These are phyloP conservation scores for Hydriomena furcata DNA, from an alignment of 2,888 invertebrate species.

Conservation along the genomic window DNA sequence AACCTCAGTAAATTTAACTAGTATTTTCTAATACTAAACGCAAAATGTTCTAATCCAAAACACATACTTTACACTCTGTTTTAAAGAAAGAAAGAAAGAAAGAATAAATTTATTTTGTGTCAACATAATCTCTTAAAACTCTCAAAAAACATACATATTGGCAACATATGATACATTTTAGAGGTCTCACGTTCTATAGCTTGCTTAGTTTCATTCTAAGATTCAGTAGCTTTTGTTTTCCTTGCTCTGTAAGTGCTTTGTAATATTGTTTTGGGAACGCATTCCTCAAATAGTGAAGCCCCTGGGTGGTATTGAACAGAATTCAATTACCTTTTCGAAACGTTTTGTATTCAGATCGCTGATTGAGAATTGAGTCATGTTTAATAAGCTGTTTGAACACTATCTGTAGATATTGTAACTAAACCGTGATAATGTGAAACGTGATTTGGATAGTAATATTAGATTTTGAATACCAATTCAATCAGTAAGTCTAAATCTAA, in stretches of 20 bases:
- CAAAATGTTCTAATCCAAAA: too few relatives aligned
- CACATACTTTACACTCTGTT: too few relatives aligned
- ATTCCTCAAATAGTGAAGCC: slow-evolving; percentile 4
- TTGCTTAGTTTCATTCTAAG: background rate
- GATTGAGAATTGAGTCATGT: slow-evolving; percentile 6
- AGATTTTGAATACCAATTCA: background rate
- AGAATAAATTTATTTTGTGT: too few relatives aligned
- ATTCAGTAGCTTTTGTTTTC: background rate
- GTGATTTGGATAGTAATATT: background rate
- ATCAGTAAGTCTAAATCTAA: background rate
- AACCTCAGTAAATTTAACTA: too few relatives aligned
- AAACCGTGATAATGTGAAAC: slow-evolving; percentile 5
- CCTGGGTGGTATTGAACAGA: slow-evolving; percentile 19
- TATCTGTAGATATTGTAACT: slow-evolving; percentile 11
- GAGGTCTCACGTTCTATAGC: background rate
- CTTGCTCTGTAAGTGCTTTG: slow-evolving; percentile 1
- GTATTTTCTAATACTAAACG: too few relatives aligned
- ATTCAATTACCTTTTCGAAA: slow-evolving; percentile 9
- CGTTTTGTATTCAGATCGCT: slow-evolving; percentile 16
- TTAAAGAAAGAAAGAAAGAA: too few relatives aligned
- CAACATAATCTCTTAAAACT: too few relatives aligned
- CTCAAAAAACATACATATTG: too few relatives aligned
- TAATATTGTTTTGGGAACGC: slow-evolving; percentile 10
- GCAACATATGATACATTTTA: too few relatives aligned
- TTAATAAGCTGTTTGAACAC: slow-evolving; percentile 13